Conservation (phyloP, 2,888 invertebrate species). For the Nasonia oneida region DNA sequence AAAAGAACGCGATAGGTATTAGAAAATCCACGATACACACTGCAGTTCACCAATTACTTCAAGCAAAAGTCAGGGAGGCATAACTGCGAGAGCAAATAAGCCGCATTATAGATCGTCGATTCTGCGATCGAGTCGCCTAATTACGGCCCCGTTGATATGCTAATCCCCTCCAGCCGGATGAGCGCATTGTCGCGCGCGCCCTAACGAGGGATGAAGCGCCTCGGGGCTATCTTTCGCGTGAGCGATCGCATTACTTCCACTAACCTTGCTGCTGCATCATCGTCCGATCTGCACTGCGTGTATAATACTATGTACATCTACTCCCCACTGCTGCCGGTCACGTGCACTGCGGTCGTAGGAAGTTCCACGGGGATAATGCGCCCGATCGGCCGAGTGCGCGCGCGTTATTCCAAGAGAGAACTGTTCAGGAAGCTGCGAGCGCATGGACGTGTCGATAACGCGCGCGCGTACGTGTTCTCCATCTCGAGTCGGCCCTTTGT, state of each 20-base stretch:
- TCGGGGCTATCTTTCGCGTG: conserved; percentile 64
- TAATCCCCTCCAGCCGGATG: conserved; percentile 45
- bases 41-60: conserved; percentile 47
- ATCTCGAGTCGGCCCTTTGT: conserved; percentile 6
- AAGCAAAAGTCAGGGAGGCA: conserved; percentile 51
- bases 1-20: no score
- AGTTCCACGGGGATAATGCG: conserved; percentile 31
- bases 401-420: no score
- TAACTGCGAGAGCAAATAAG: neutral
- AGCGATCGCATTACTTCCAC: conserved; percentile 71
- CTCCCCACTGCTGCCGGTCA: conserved; percentile 8
- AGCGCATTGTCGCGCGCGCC: conserved; percentile 46
- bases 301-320: neutral
- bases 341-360: conserved; percentile 43
- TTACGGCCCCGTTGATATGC: conserved; percentile 60
- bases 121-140: conserved; percentile 24
- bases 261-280: conserved; percentile 23
- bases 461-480: neutral
- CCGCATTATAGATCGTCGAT: neutral
- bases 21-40: no score
- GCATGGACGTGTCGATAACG: neutral
- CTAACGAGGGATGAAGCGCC: conserved; percentile 58
- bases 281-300: conserved; percentile 10
- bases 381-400: neutral
- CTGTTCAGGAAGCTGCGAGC: neutral